Evolutionary conservation across 1,140 invertebrate species (phyloP), one percentile per base, ranked within the genome.

Genomic region (Acromyrmex echinatior): DNA sequence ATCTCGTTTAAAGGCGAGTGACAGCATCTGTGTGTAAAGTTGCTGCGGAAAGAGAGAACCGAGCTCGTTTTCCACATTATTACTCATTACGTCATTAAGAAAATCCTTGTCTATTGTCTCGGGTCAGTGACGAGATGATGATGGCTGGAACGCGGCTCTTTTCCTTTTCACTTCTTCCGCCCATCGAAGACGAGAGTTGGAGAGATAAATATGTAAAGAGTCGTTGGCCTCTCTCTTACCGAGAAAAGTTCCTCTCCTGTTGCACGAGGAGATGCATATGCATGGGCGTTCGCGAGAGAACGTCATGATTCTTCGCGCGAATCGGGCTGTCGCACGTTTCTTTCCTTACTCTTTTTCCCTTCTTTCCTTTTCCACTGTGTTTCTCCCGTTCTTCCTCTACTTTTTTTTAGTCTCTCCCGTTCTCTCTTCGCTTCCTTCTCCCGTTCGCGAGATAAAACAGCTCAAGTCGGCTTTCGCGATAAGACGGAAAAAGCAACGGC

Each of bases 81-180:
- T 60, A 60, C 71, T 65, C 81, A 70, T 56, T 39, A 6, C 31
- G 49, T 89, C 91, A 78, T 68, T 92, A 88, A 88, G 88, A 90
- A 93, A 93, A 92, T 93, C 89, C 89, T 76, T 74, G 90, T 71
- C 82, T 79, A 89, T 89, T 89, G 90, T 88, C 82, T 73, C 53
- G 86, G 87, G 89, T 91, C 87, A 89, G 73, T 80, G 86, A 91
- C 86, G 74, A 51, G 70, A 56, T 39, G 25, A 51, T 58, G 35
- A 31, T 21, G 21, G 2, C n/a, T n/a, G 28, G 51, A 58, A 77
- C 71, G 60, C n/a, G 63, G 3, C 0, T 25, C 31, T 25, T 58
- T 56, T 5, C n/a, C 21, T 28, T n/a, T 18, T 58, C 51, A 2
- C 21, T 65, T 31, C 21, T 82, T 68, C 58, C 9, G 21, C 66